phyloP scores from a whole-genome alignment of 92 coral and sea anemone species.

The Phenganax subtilis region DNA sequence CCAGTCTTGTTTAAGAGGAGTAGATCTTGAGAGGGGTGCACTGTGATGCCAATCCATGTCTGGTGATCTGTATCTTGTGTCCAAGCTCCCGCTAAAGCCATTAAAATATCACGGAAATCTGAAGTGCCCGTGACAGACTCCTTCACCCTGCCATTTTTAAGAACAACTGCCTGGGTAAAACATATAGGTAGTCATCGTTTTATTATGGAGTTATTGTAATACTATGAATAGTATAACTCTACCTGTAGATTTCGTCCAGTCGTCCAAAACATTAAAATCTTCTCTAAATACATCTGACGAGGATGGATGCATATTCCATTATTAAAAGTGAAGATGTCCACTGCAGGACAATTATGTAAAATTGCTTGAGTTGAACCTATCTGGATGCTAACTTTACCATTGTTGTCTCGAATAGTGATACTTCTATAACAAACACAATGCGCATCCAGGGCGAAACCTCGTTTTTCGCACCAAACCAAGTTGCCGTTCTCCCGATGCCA shows the following conservation, averaged over 20 bases:
- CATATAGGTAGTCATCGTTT: neutral
- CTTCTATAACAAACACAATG: constrained; percentile 84
- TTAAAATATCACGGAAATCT: constrained; percentile 72
- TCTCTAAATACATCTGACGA: constrained; percentile 52
- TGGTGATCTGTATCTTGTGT: constrained; percentile 25
- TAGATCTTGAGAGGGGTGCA: constrained; percentile 71
- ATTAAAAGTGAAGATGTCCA: constrained; percentile 53
- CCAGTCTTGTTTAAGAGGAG: constrained; percentile 48
- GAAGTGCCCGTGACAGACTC: constrained; percentile 51
- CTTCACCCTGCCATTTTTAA: constrained; percentile 54
- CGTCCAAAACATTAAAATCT: constrained; percentile 74
- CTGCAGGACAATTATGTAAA: constrained; percentile 79
- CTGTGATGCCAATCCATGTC: constrained; percentile 47
- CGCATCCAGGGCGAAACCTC: constrained; percentile 54
- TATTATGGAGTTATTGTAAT: neutral
- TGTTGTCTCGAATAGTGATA: constrained; percentile 49
- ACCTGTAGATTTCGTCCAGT: constrained; percentile 68
- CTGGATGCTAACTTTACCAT: constrained; percentile 36
- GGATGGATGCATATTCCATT: constrained; percentile 75
- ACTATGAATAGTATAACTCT: neutral
- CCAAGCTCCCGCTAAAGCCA: constrained; percentile 68
- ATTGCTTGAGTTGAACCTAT: constrained; percentile 78
- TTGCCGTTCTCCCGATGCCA: constrained; percentile 61
- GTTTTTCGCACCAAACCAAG: constrained; percentile 91
- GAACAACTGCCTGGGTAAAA: constrained; percentile 60